Evolutionary conservation across 2,113 vertebrate genomes (phyloP).

Genomic region (Strix aluco): DNA sequence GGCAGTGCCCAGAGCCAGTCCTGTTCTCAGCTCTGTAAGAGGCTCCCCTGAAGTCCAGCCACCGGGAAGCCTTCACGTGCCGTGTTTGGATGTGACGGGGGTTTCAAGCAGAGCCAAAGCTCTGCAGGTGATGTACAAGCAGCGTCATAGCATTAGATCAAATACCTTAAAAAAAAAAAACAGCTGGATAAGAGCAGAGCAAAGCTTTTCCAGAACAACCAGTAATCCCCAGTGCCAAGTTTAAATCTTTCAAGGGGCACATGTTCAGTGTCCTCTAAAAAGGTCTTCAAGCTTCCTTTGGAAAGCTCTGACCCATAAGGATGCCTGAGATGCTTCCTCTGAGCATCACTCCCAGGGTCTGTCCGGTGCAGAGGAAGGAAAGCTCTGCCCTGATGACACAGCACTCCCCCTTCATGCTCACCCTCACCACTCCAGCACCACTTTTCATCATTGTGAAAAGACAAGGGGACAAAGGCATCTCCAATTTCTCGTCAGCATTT

Average conservation of each 20-base stretch:
- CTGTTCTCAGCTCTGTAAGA: neutral
- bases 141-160: neutral
- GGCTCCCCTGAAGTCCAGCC: neutral
- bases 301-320: neutral
- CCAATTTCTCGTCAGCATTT: neutral
- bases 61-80: rapidly evolving
- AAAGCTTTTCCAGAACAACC: neutral
- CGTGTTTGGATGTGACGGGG: neutral
- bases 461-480: neutral
- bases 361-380: neutral
- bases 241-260: neutral
- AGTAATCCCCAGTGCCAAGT: neutral
- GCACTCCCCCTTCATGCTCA: neutral
- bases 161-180: neutral
- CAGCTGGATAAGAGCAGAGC: neutral
- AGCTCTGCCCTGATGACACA: neutral
- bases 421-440: neutral
- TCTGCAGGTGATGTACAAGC: neutral
- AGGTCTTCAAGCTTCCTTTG: neutral
- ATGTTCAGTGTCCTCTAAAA: neutral
- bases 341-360: neutral
- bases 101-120: neutral
- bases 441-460: neutral
- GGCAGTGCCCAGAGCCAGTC: neutral
- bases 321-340: neutral